Percentiles rank a stretch among this genome's conserved stretches.
phyloP scores from a whole-genome alignment of 2,797 vertebrate genomes.

The Todus mexicanus region DNA sequence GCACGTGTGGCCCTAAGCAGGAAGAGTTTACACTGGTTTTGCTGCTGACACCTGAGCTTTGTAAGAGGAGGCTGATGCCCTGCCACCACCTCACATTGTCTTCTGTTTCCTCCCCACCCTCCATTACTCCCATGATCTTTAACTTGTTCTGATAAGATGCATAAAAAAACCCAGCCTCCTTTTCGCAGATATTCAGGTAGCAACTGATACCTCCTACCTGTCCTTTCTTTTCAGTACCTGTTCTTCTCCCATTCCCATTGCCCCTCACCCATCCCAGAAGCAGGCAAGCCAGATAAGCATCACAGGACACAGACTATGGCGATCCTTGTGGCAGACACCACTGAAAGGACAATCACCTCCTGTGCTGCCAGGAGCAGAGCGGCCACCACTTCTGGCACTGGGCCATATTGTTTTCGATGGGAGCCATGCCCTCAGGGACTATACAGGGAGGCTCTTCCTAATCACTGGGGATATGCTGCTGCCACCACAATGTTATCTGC shows the following conservation, averaged over 20 bases:
- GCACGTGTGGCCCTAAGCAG: fast-evolving
- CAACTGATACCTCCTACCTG: not conserved
- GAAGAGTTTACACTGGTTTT: not conserved
- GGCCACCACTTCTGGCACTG: not conserved
- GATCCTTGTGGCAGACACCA: not conserved
- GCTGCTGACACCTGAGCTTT: not conserved
- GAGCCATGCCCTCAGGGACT: not conserved
- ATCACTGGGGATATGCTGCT: not conserved
- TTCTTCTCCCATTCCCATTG: not conserved
- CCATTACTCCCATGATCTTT: not conserved
- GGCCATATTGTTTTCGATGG: not conserved
- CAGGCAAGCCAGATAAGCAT: not conserved
- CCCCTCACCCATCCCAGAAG: not conserved
- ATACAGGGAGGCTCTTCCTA: not conserved
- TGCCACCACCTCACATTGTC: not conserved
- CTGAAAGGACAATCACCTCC: not conserved
- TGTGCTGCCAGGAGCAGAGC: too few species aligned
- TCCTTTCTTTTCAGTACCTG: not conserved
- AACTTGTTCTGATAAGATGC: not conserved
- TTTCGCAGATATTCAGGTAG: not conserved
- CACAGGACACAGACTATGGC: not conserved
- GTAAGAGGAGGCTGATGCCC: not conserved
- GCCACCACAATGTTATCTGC: not conserved
- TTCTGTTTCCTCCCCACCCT: not conserved
- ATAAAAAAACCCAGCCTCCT: not conserved